Percentiles rank a stretch among this genome's conserved stretches.
These are phyloP conservation scores for Leptobrachium leishanense DNA, from an alignment of 2,113 vertebrate species.

Conservation along the genomic window DNA sequence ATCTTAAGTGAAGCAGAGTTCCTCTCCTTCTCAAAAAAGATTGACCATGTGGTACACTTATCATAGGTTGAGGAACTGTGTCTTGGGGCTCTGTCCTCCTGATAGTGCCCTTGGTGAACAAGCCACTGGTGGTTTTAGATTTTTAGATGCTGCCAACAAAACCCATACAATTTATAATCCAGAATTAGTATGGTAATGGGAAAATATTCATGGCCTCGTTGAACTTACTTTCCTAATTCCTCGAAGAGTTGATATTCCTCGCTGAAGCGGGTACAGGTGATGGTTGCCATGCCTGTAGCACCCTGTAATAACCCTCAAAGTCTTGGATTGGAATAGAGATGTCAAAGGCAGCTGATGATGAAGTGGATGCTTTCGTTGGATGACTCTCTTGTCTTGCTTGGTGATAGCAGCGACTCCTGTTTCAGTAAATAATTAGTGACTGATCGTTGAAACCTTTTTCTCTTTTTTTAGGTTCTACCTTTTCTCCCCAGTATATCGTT, in stretches of 20 bases:
- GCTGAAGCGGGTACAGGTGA: constrained; percentile 88
- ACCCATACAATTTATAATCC: not conserved
- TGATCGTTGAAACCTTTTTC: not conserved
- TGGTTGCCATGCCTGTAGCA: constrained; percentile 79
- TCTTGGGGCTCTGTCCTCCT: not conserved
- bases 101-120: not conserved
- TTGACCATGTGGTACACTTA: too few species aligned
- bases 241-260: constrained; percentile 91
- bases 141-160: not conserved
- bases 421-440: constrained; percentile 19
- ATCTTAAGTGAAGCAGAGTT: too few species aligned
- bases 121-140: not conserved
- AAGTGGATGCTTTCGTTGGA: not conserved
- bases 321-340: constrained; percentile 26
- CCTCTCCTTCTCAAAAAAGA: too few species aligned
- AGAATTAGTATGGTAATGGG: not conserved
- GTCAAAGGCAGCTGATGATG: not conserved
- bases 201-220: not conserved
- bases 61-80: too few species aligned
- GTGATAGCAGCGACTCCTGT: not conserved
- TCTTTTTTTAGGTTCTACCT: not conserved
- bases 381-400: constrained; percentile 12
- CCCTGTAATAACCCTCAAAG: constrained; percentile 56
- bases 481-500: constrained; percentile 3
- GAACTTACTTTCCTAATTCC: constrained; percentile 91